These are phyloP conservation scores for Dreissena rostriformis DNA, from an alignment of 1,140 invertebrate species.

Conservation along the genomic window DNA sequence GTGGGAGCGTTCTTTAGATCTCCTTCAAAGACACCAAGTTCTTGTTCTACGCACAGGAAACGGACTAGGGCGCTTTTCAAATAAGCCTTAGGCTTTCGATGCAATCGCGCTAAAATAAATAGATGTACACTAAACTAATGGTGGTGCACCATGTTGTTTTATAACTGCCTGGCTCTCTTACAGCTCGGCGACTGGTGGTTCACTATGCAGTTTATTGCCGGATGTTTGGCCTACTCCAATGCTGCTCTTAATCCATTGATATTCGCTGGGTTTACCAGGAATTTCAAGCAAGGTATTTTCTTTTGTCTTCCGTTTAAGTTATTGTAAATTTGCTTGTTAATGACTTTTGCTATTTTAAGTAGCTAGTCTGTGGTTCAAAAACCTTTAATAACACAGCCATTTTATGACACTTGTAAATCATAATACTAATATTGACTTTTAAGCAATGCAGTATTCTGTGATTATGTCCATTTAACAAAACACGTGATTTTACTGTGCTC, in stretches of 20 bases:
- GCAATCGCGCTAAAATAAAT: not conserved
- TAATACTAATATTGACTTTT: no score
- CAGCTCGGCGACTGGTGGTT: slow-evolving; percentile 82
- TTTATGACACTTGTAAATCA: no score
- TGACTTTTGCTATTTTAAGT: no score
- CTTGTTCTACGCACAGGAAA: no score
- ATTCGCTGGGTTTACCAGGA: slow-evolving; percentile 51
- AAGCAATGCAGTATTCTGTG: no score
- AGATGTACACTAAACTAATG: not conserved
- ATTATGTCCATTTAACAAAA: no score
- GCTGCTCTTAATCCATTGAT: slow-evolving; percentile 50
- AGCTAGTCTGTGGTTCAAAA: no score
- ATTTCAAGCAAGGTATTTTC: slow-evolving; percentile 52
- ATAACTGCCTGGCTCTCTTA: slow-evolving; percentile 35
- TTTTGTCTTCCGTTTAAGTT: not conserved
- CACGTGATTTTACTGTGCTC: no score
- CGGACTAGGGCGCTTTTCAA: not conserved
- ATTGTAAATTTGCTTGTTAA: no score
- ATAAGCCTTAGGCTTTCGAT: not conserved
- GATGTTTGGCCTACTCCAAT: slow-evolving; percentile 51
- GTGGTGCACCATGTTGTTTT: not conserved
- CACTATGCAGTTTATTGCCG: slow-evolving; percentile 80
- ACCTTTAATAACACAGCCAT: no score
- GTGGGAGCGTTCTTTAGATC: no score
- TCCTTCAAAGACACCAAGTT: no score